phyloP scores from a whole-genome alignment of 2,888 invertebrate genomes.

The Apotomis betuletana region DNA sequence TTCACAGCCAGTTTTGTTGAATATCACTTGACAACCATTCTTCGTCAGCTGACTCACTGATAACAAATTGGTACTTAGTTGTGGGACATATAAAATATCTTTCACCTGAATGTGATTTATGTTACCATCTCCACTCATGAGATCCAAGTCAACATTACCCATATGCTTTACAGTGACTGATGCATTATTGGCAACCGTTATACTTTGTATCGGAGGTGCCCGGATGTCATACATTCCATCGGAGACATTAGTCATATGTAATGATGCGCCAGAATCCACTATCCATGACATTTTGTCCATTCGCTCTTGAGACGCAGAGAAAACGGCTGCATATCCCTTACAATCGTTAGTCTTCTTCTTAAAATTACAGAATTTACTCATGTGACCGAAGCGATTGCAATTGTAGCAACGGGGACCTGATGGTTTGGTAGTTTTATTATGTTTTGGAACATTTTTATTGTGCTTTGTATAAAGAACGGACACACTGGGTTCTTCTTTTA shows the following conservation, averaged over 20 bases:
- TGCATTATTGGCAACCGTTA: constrained; percentile 4
- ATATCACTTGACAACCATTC: constrained; percentile 6
- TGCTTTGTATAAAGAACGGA: background rate
- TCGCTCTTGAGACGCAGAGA: background rate
- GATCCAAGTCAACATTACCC: constrained; percentile 1
- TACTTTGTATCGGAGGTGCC: constrained; percentile 9
- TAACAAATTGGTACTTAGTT: constrained; percentile 1
- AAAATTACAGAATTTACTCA: too few relatives aligned
- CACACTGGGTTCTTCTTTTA: background rate
- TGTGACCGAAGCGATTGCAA: too few relatives aligned
- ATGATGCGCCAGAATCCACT: background rate
- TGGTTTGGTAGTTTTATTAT: too few relatives aligned
- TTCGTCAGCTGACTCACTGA: constrained; percentile 4
- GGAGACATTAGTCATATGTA: background rate
- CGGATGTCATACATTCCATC: background rate
- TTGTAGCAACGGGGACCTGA: too few relatives aligned
- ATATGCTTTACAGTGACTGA: background rate
- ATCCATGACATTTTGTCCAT: background rate
- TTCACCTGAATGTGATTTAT: constrained; percentile 3
- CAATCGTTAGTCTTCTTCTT: too few relatives aligned
- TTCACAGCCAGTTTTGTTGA: constrained; percentile 1
- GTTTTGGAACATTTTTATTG: background rate
- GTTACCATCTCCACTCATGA: constrained; percentile 1
- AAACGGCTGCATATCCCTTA: too few relatives aligned
- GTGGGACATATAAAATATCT: constrained; percentile 14